phyloP scores from a whole-genome alignment of 2,888 invertebrate genomes.

The Bursaphelenchus okinawaensis region DNA sequence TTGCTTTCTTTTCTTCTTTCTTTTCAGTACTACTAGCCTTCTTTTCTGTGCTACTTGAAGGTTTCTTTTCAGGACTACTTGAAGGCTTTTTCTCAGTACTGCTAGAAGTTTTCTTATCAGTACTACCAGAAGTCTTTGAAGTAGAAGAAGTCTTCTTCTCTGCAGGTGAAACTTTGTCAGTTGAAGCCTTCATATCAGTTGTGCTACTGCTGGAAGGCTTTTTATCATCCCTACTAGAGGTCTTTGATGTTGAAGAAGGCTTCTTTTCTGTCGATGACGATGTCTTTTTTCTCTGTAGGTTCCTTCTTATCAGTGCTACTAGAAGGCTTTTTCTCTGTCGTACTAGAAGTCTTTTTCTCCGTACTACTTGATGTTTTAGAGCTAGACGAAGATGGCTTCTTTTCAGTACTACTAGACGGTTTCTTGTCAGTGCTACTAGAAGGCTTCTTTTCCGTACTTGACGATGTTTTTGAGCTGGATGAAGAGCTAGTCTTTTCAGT shows the following conservation, averaged over 20 bases:
- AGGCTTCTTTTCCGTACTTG: no score
- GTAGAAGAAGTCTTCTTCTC: not conserved
- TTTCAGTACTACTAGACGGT: not conserved
- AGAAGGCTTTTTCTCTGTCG: not conserved
- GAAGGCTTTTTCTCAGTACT: not conserved
- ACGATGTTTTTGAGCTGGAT: no score
- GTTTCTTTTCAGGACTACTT: not conserved
- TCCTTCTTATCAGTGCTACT: no score
- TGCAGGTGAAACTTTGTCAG: no score
- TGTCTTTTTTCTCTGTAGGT: no score
- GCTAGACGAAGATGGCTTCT: not conserved
- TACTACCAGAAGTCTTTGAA: not conserved
- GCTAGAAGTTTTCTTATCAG: not conserved
- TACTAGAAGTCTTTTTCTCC: not conserved
- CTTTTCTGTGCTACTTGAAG: not conserved
- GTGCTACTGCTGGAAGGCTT: not conserved
- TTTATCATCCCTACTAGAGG: not conserved
- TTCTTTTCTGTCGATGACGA: constrained; percentile 5
- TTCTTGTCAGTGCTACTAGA: not conserved
- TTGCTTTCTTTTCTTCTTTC: not conserved
- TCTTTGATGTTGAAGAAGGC: not conserved
- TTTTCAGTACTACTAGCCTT: not conserved
- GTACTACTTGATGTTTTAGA: not conserved
- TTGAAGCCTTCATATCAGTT: not conserved
- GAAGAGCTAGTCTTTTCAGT: no score